Percentiles rank a stretch among this genome's conserved stretches.
Conservation (phyloP, 2,113 vertebrate species). For the Nycticorax nycticorax region DNA sequence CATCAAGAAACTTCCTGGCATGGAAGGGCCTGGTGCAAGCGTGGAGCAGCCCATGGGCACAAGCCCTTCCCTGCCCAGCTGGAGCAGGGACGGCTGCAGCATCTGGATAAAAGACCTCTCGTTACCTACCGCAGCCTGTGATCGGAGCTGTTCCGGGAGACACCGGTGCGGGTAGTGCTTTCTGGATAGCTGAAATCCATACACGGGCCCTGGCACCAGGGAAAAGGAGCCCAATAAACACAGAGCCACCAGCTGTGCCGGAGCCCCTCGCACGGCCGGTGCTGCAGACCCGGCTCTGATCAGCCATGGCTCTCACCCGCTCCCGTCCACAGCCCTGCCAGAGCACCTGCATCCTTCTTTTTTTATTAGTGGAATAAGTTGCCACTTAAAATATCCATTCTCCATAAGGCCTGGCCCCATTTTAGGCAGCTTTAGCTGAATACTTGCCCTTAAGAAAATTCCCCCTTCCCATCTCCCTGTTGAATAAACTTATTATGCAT, state of each 20-base stretch:
- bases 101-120: neutral
- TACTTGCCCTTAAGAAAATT: neutral
- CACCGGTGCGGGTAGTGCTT: accelerated
- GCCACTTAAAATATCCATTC: constrained; percentile 39
- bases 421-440: constrained; percentile 6
- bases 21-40: neutral
- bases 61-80: neutral
- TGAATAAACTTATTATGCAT: neutral
- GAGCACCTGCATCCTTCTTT: neutral
- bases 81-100: neutral
- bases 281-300: neutral
- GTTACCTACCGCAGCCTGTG: neutral
- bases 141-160: neutral
- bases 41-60: neutral
- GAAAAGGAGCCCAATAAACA: neutral
- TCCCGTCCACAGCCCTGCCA: neutral
- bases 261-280: neutral
- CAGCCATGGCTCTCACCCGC: neutral
- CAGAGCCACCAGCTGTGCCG: neutral
- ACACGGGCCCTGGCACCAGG: neutral
- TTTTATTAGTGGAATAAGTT: constrained; percentile 58
- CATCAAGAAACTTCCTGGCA: neutral
- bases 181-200: neutral
- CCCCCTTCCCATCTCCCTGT: neutral
- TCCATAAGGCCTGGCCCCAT: neutral